Evolutionary conservation across 2,797 vertebrate species (phyloP).

Genomic region (Silurus lanzhouensis): DNA sequence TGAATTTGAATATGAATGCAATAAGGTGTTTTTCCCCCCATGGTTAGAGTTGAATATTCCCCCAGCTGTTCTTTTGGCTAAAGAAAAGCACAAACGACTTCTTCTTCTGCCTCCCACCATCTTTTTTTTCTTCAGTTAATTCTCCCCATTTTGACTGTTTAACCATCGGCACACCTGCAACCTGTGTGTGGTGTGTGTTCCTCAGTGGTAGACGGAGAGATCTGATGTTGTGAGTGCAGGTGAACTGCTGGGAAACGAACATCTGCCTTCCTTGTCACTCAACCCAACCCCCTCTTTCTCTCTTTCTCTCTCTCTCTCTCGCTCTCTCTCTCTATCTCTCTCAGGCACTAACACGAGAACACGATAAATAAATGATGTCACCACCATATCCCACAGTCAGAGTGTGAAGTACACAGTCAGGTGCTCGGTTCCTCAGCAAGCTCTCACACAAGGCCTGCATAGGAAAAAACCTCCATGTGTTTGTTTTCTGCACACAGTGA

Average conservation of each 20-base stretch:
- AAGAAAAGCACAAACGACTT: slow-evolving; percentile 34
- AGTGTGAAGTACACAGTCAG: slow-evolving; percentile 73
- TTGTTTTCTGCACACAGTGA: not conserved
- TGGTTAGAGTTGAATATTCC: slow-evolving; percentile 40
- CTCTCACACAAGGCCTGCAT: not conserved
- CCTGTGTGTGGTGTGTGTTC: slow-evolving; percentile 34
- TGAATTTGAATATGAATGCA: slow-evolving; percentile 56
- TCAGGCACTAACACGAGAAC: slow-evolving; percentile 32
- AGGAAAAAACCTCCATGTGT: not conserved
- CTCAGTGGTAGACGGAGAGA: slow-evolving; percentile 18
- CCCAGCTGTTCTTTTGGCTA: slow-evolving; percentile 46
- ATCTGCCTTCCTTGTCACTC: slow-evolving; percentile 65
- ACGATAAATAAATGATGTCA: slow-evolving; percentile 67
- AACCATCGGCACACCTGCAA: slow-evolving; percentile 56
- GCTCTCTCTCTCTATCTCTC: not conserved
- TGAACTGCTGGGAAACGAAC: slow-evolving; percentile 66
- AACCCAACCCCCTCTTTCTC: not conserved
- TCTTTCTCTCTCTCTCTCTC: not conserved
- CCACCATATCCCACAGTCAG: slow-evolving; percentile 51
- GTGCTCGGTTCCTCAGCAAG: slow-evolving; percentile 56
- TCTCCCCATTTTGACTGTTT: slow-evolving; percentile 56
- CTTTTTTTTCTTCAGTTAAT: slow-evolving; percentile 50
- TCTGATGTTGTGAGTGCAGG: slow-evolving; percentile 43
- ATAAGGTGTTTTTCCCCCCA: slow-evolving; percentile 40
- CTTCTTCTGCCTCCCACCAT: slow-evolving; percentile 20